Evolutionary conservation across 2,113 vertebrate species (phyloP), one percentile per base, ranked within the genome.

Genomic region (Arenaria interpres): DNA sequence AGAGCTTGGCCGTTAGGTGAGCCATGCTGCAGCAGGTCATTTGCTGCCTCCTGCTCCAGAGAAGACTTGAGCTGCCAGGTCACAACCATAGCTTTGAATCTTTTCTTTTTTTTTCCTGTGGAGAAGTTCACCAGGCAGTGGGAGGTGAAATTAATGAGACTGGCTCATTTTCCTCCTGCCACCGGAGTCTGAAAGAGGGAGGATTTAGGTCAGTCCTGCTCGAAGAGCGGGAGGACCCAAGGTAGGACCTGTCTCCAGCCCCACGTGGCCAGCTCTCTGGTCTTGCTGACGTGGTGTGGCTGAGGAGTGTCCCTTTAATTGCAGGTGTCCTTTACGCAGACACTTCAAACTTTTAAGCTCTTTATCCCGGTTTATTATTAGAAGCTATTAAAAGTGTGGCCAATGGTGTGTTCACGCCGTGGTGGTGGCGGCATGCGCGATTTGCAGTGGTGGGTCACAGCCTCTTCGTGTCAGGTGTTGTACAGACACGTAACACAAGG

Each of bases 121-220:
- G 69, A 85, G 39, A 90, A 80, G 87, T 78, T 87, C 83, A 78
- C 84, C 37, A 71, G 72, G 84, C 91, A 94, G 89, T 3, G 0
- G 96, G 91, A 95, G 87, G 33, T 92, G 91, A 96, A 96, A 90
- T 96, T 93, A 95, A 96, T 95, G 89, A 97, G 89, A 86, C 72
- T 0, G 0, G 19, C 43, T 96, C 74, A 1, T 93, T 92, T 94
- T 85, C 62, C 43, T 91, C 11, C 69, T 89, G 74, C 73, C 62
- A 56, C 53, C 0, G 0, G 22, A 56, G 33, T 51, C 80, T 93
- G 82, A 76, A 81, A 87, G 53, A 63, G 35, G 81, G 56, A 91
- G 43, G 64, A 91, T 95, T 93, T 96, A 91, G 94, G 81, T 92
- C 87, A 93, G 51, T 63, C 23, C 73, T 24, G 50, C 73, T 86